Conservation (phyloP, 1,140 invertebrate genomes). For the Lerema accius region DNA sequence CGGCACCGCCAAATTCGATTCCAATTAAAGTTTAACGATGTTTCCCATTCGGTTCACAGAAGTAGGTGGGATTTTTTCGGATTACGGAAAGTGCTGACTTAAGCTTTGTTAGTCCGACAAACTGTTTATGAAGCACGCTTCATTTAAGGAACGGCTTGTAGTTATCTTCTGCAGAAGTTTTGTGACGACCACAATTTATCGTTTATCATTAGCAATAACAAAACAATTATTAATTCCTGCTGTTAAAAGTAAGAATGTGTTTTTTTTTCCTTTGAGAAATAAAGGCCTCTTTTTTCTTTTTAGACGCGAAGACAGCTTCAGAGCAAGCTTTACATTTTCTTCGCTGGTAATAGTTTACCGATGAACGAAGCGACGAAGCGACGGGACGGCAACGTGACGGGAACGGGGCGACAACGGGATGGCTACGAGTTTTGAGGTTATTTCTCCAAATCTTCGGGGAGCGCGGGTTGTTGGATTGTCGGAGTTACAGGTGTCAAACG, state of each 20-base stretch:
- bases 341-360: conserved; percentile 19
- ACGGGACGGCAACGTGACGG: not conserved
- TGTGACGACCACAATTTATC: too few species aligned
- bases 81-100: not conserved
- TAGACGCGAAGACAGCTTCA: conserved; percentile 5
- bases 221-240: too few species aligned
- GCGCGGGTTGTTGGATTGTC: conserved; percentile 16
- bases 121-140: not conserved
- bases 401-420: not conserved
- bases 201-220: too few species aligned
- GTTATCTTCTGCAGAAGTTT: not conserved
- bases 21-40: conserved; percentile 17
- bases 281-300: too few species aligned
- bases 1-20: conserved; percentile 20
- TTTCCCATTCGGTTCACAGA: conserved; percentile 8
- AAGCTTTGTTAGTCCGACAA: not conserved
- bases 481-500: conserved; percentile 22
- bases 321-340: conserved; percentile 14
- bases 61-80: not conserved
- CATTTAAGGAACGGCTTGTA: not conserved
- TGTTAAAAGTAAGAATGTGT: too few species aligned
- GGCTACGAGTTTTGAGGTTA: conserved; percentile 13
- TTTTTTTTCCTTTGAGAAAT: not conserved
- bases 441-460: conserved; percentile 9
- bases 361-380: not conserved